Evolutionary conservation across 2,888 invertebrate genomes (phyloP).

Genomic region (Dysmachus trigonus): DNA sequence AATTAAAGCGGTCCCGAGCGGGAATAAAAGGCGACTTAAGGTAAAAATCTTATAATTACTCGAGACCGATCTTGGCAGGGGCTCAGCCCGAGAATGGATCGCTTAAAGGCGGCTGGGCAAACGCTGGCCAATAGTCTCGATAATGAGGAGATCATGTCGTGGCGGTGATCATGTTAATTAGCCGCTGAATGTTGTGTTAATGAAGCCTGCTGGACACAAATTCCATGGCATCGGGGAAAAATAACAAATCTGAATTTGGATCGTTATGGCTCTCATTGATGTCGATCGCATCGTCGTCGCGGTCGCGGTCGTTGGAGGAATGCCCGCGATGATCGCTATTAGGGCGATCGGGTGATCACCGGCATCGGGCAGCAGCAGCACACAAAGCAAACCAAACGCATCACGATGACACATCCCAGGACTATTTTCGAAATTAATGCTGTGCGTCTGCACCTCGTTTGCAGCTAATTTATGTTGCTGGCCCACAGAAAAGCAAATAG

Average conservation of each 20-base stretch:
- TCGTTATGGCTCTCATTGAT: constrained; percentile 25
- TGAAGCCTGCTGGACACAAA: constrained; percentile 36
- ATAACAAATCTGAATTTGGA: constrained; percentile 26
- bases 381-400: too few relatives aligned
- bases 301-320: neutral
- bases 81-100: neutral
- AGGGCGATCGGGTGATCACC: neutral
- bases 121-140: neutral
- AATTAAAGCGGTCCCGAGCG: neutral
- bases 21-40: neutral
- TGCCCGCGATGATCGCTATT: neutral
- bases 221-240: neutral
- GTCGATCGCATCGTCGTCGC: neutral
- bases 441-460: constrained; percentile 19
- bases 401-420: constrained; percentile 14
- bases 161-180: constrained; percentile 44
- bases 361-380: too few relatives aligned
- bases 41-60: constrained; percentile 41
- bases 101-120: constrained; percentile 32
- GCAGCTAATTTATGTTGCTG: constrained; percentile 17
- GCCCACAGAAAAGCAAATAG: constrained; percentile 15
- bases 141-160: constrained; percentile 37
- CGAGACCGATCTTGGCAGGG: constrained; percentile 34
- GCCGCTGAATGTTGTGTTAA: constrained; percentile 34
- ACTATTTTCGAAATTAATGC: neutral